Evolutionary conservation across 2,113 vertebrate species (phyloP).

Genomic region (Microtus montanus): DNA sequence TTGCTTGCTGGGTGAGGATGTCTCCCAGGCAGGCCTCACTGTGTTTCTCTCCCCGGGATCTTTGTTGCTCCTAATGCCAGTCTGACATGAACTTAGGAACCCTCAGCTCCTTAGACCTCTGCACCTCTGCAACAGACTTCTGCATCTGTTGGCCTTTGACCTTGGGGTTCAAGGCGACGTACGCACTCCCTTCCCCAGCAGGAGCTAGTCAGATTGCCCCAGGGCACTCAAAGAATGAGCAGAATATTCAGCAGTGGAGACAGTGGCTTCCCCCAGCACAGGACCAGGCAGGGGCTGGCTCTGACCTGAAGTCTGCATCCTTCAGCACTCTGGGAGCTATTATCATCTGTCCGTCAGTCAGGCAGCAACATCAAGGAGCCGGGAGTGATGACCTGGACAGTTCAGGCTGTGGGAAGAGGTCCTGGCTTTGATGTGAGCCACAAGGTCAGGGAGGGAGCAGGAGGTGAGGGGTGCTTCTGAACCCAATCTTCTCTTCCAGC

Average conservation of each 20-base stretch:
- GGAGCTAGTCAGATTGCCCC: not conserved
- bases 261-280: not conserved
- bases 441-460: slow-evolving; percentile 61
- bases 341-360: slow-evolving; percentile 62
- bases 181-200: not conserved
- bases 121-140: not conserved
- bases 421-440: slow-evolving; percentile 75
- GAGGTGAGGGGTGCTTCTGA: not conserved
- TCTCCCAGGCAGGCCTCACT: not conserved
- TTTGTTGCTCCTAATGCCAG: not conserved
- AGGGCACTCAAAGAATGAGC: not conserved
- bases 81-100: not conserved
- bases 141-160: not conserved
- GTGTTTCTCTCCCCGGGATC: not conserved
- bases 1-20: not conserved
- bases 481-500: slow-evolving; percentile 33
- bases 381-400: not conserved
- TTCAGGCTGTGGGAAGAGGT: slow-evolving; percentile 44
- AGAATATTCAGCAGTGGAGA: not conserved
- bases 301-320: not conserved
- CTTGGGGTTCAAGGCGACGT: not conserved
- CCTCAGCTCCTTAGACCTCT: not conserved
- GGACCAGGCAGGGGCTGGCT: not conserved
- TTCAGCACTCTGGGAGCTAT: slow-evolving; percentile 61
- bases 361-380: slow-evolving; percentile 51